phyloP scores from a whole-genome alignment of 2,797 vertebrate species.

The Cossypha polioptera region DNA sequence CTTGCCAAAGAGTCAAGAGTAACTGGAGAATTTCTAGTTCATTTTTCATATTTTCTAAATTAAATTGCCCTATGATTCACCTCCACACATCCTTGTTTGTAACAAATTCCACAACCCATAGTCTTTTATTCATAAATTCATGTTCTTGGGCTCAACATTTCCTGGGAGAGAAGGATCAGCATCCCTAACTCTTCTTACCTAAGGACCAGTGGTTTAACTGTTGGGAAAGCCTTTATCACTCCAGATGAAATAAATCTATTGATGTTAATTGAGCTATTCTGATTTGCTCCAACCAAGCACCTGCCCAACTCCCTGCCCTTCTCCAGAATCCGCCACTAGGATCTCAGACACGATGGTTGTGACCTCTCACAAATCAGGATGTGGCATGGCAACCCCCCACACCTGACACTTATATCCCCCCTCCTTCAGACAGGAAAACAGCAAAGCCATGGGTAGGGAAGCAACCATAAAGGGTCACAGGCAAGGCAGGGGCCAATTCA shows the following conservation, averaged over 20 bases:
- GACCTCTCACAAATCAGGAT: not conserved
- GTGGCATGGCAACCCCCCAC: rapidly evolving
- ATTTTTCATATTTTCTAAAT: not conserved
- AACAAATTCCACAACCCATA: not conserved
- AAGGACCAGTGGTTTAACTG: not conserved
- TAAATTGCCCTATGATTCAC: not conserved
- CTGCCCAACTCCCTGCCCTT: not conserved
- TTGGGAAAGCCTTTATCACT: not conserved
- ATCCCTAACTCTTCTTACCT: not conserved
- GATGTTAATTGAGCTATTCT: conserved; percentile 9
- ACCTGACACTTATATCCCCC: not conserved
- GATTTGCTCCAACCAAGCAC: conserved; percentile 26
- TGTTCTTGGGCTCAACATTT: not conserved
- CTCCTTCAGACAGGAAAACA: not conserved
- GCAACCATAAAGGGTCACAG: not conserved
- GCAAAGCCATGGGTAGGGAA: not conserved
- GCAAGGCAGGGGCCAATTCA: not conserved
- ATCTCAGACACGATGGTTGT: rapidly evolving
- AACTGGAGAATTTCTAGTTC: not conserved
- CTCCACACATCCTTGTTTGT: not conserved
- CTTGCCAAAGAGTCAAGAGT: conserved; percentile 13
- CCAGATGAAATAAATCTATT: conserved; percentile 24
- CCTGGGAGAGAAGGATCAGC: not conserved
- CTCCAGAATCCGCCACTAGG: not conserved
- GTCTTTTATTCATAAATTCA: not conserved